Evolutionary conservation across 2,888 invertebrate species (phyloP).

Genomic region (Lapara coniferarum): DNA sequence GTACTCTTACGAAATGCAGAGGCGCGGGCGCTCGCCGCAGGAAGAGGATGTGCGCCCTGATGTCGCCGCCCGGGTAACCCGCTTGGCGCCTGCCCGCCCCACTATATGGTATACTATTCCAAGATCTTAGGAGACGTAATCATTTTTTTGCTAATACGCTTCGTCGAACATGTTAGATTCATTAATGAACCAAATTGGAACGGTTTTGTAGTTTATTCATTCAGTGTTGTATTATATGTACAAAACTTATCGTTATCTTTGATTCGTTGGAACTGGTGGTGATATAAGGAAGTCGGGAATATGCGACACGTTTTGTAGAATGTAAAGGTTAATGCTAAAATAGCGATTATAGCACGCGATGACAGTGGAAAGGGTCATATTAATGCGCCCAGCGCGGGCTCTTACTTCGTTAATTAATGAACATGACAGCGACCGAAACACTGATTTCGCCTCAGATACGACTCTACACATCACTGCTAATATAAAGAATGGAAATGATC

Average conservation of each 20-base stretch:
- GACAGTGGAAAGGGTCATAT: background rate
- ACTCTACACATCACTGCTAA: background rate
- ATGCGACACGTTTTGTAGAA: background rate
- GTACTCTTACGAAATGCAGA: slow-evolving; percentile 73
- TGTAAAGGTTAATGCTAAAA: background rate
- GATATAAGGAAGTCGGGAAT: background rate
- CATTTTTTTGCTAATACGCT: background rate
- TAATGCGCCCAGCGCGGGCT: background rate
- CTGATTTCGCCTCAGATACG: background rate
- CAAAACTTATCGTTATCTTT: background rate
- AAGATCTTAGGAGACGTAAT: background rate
- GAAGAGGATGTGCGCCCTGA: slow-evolving; percentile 74
- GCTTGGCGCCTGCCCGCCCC: background rate
- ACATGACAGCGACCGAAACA: background rate
- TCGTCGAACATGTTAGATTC: background rate
- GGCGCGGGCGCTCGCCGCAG: slow-evolving; percentile 64
- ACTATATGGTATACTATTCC: background rate
- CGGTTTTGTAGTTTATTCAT: background rate
- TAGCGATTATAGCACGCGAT: background rate
- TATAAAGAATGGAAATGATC: background rate
- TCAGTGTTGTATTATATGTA: background rate
- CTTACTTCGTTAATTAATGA: slow-evolving; percentile 1
- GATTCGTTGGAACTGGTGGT: background rate
- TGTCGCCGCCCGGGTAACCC: slow-evolving; percentile 23
- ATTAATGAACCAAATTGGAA: background rate